Evolutionary conservation across 2,888 invertebrate species (phyloP).

Genomic region (Eupeodes latifasciatus): DNA sequence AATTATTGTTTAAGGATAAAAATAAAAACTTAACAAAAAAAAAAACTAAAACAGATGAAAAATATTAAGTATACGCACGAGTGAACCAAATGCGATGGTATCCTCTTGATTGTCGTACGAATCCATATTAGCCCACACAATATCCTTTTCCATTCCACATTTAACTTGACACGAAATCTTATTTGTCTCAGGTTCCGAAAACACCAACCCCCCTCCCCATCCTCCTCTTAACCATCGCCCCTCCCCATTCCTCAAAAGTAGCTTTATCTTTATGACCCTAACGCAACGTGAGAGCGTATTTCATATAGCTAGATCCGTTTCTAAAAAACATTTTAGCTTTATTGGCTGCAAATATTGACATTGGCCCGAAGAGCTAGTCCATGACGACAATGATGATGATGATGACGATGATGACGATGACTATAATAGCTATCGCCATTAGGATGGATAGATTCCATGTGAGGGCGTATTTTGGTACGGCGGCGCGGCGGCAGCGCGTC

Average conservation of each 20-base stretch:
- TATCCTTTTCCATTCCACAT: constrained; percentile 11
- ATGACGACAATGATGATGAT: neutral
- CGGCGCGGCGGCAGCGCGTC: neutral
- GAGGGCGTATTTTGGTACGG: neutral
- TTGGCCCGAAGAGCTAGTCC: constrained; percentile 38
- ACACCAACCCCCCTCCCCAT: too few species aligned
- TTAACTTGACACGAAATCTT: constrained; percentile 29
- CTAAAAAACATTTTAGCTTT: constrained; percentile 65
- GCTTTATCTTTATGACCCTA: constrained; percentile 47
- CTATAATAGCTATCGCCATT: constrained; percentile 38
- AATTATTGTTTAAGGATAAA: neutral
- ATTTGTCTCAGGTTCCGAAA: constrained; percentile 21
- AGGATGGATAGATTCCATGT: neutral
- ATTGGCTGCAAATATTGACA: constrained; percentile 70
- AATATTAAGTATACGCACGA: constrained; percentile 23
- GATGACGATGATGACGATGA: constrained; percentile 32
- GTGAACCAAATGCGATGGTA: neutral
- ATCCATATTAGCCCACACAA: neutral
- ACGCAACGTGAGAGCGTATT: constrained; percentile 63
- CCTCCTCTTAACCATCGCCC: too few species aligned
- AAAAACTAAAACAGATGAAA: neutral
- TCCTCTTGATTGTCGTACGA: neutral
- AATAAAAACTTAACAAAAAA: neutral
- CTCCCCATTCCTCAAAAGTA: neutral
- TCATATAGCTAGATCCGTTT: constrained; percentile 46